These are phyloP conservation scores for Columba livia DNA, from an alignment of 2,113 vertebrate species.

Conservation along the genomic window DNA sequence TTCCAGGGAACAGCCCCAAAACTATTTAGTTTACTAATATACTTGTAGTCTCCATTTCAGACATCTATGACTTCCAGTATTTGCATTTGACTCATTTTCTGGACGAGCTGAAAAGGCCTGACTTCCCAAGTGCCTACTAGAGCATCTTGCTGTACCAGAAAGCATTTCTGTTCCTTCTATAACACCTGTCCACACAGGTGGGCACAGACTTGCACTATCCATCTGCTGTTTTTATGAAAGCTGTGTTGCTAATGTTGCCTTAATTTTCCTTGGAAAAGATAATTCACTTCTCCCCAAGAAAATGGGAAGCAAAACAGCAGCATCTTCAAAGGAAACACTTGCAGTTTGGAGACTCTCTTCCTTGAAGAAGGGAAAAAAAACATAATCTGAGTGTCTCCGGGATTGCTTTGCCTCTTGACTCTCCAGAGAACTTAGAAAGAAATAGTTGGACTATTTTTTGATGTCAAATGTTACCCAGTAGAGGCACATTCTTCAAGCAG, in stretches of 20 bases:
- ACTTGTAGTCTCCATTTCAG: not conserved
- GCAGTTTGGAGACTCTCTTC: not conserved
- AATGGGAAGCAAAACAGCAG: not conserved
- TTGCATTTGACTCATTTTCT: not conserved
- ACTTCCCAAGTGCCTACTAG: not conserved
- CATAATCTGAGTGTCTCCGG: not conserved
- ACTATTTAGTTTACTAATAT: not conserved
- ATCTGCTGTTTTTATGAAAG: not conserved
- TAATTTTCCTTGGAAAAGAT: not conserved
- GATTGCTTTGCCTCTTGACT: not conserved
- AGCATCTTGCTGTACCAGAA: not conserved
- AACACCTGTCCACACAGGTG: not conserved
- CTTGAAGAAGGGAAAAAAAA: not conserved
- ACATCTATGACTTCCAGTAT: not conserved
- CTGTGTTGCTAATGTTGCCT: not conserved
- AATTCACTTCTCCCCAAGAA: not conserved
- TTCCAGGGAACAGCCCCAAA: not conserved
- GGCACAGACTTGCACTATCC: not conserved
- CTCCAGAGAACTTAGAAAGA: not conserved
- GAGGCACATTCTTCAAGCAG: not conserved
- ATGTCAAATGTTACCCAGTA: not conserved
- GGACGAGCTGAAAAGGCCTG: not conserved
- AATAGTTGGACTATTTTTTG: not conserved
- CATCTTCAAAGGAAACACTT: not conserved
- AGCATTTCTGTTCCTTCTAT: not conserved